Evolutionary conservation across 2,113 vertebrate genomes (phyloP).

Genomic region (Drymodes brunneopygia): DNA sequence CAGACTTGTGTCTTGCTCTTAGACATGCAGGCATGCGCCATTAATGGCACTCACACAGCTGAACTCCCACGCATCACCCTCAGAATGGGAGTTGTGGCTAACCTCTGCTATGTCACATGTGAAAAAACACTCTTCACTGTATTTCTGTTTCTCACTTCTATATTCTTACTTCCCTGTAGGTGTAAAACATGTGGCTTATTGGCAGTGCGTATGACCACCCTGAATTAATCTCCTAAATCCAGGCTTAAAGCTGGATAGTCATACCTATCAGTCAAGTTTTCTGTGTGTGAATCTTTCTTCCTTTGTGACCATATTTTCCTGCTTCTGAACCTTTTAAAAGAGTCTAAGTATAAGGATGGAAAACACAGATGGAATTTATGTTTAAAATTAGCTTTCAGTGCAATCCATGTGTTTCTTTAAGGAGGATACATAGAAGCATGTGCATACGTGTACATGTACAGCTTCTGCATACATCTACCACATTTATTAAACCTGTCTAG

Average conservation of each 20-base stretch:
- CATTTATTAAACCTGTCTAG: not conserved
- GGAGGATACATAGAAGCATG: not conserved
- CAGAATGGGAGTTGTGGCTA: not conserved
- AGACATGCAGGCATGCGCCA: not conserved
- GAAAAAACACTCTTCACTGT: not conserved
- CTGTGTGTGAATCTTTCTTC: not conserved
- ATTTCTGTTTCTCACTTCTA: not conserved
- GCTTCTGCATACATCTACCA: not conserved
- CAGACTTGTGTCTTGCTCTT: not conserved
- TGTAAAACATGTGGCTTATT: not conserved
- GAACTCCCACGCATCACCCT: conserved; percentile 5
- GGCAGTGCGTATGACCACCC: not conserved
- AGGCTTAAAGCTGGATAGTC: not conserved
- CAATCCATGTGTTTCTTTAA: not conserved
- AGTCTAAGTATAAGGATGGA: not conserved
- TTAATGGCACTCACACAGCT: conserved; percentile 16
- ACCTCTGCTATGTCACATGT: not conserved
- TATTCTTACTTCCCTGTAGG: not conserved
- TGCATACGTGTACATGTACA: not conserved
- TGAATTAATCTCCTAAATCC: not conserved
- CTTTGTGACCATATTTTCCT: not conserved
- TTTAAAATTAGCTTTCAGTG: not conserved
- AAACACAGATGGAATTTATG: not conserved
- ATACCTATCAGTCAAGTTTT: not conserved
- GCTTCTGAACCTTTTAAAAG: not conserved